Evolutionary conservation across 2,888 invertebrate species (phyloP).

Genomic region (Prosapia bicincta): DNA sequence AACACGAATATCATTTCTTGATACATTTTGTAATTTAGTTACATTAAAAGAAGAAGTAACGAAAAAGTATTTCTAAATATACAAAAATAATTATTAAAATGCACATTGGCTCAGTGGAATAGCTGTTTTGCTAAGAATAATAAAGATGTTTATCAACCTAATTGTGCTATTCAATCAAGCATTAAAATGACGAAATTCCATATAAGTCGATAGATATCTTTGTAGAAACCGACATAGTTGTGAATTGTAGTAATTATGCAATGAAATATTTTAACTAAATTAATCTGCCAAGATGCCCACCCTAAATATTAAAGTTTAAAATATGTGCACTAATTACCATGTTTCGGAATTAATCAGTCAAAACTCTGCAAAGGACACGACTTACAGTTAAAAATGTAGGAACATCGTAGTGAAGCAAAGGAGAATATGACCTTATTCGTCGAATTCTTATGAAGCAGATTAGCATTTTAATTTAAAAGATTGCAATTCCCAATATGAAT

Average conservation of each 20-base stretch:
- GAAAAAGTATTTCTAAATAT: neutral
- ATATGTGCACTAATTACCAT: neutral
- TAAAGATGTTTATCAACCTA: neutral
- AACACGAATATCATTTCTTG: too few relatives aligned
- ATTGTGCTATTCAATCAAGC: neutral
- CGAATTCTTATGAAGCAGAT: neutral
- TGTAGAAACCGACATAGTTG: constrained; percentile 16
- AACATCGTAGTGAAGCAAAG: neutral
- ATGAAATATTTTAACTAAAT: constrained; percentile 39
- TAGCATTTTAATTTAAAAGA: neutral
- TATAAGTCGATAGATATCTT: constrained; percentile 30
- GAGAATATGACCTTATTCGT: neutral
- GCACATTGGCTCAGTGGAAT: neutral
- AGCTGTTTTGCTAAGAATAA: neutral
- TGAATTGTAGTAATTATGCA: constrained; percentile 33
- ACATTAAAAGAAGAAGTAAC: too few relatives aligned
- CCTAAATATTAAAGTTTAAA: neutral
- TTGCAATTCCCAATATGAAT: constrained; percentile 3
- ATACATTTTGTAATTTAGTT: too few relatives aligned
- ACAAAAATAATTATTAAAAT: neutral
- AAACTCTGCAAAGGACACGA: neutral
- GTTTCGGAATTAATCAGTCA: neutral
- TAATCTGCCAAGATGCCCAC: neutral
- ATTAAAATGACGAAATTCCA: neutral
- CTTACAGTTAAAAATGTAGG: neutral